Evolutionary conservation across 92 coral and sea anemone genomes (phyloP).

Genomic region (Diadumene lineata): DNA sequence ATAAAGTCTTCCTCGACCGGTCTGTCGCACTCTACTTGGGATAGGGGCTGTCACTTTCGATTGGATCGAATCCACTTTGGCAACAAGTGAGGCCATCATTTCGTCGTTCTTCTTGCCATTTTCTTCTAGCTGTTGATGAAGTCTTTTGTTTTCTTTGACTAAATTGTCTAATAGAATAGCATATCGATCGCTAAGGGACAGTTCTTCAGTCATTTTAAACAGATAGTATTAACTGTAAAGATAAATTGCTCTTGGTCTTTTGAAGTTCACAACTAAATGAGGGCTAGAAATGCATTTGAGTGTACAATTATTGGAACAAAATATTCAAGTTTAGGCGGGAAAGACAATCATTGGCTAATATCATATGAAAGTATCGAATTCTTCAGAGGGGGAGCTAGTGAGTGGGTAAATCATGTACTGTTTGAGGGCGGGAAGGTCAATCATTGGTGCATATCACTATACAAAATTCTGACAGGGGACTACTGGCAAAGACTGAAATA

Average conservation of each 20-base stretch:
- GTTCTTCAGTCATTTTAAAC: background rate
- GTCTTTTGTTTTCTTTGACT: background rate
- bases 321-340: background rate
- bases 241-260: background rate
- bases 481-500: background rate
- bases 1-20: constrained; percentile 5
- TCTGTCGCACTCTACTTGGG: constrained; percentile 16
- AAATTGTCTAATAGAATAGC: background rate
- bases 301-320: background rate
- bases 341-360: background rate
- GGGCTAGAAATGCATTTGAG: background rate
- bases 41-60: background rate
- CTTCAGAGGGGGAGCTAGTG: background rate
- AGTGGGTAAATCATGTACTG: too few species aligned
- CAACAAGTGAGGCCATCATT: background rate
- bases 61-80: background rate
- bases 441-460: background rate
- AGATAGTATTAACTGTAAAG: background rate
- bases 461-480: background rate
- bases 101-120: background rate
- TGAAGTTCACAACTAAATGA: background rate
- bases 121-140: background rate
- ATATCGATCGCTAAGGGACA: background rate
- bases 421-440: background rate
- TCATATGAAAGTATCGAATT: too few species aligned